These are phyloP conservation scores for Phrynosoma platyrhinos DNA, from an alignment of 2,113 vertebrate genomes.

Conservation along the genomic window DNA sequence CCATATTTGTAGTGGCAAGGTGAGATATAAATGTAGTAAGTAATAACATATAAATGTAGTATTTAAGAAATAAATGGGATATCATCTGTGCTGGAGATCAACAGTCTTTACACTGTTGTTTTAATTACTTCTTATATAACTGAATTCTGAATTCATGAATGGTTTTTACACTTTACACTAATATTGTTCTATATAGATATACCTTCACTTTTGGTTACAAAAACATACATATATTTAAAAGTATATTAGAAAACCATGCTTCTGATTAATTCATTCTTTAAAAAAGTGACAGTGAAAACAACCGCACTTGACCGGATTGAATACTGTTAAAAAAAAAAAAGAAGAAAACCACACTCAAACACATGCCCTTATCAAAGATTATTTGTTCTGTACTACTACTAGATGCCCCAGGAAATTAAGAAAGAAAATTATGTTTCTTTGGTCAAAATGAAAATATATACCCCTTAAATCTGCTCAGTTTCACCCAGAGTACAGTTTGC, in stretches of 20 bases:
- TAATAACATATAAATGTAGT: neutral
- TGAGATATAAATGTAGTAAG: neutral
- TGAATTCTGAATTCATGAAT: neutral
- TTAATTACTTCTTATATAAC: neutral
- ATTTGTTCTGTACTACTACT: constrained; percentile 43
- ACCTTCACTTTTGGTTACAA: neutral
- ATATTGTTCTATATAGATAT: neutral
- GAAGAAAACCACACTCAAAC: neutral
- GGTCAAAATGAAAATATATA: constrained; percentile 74
- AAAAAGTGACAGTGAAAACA: constrained; percentile 37
- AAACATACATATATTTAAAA: neutral
- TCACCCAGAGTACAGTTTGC: constrained; percentile 73
- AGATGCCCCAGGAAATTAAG: neutral
- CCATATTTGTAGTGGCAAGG: too few species aligned
- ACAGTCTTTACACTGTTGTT: neutral
- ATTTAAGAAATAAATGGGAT: neutral
- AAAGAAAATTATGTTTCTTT: constrained; percentile 25
- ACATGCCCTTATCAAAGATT: constrained; percentile 33
- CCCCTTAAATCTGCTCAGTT: constrained; percentile 77
- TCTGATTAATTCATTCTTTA: constrained; percentile 33
- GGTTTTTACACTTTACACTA: neutral
- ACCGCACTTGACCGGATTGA: neutral
- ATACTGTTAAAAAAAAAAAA: constrained; percentile 40
- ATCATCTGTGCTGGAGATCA: neutral
- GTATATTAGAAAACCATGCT: neutral